These are phyloP conservation scores for Nematopogon swammerdamellus DNA, from an alignment of 2,888 invertebrate species.

Conservation along the genomic window DNA sequence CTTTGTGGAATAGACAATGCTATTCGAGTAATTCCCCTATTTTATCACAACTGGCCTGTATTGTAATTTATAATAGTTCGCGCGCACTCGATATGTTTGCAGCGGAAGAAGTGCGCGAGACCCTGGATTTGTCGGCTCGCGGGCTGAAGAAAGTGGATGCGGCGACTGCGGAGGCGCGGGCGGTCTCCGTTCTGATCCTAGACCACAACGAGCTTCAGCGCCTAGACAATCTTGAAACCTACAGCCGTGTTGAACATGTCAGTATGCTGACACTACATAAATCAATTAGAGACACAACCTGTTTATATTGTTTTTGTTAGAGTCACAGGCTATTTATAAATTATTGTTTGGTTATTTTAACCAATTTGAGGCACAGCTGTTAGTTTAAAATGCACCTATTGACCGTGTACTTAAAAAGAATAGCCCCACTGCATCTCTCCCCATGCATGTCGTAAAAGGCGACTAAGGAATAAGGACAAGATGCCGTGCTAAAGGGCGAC, in stretches of 20 bases:
- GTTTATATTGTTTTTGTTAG: too few relatives aligned
- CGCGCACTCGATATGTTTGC: slow-evolving; percentile 1
- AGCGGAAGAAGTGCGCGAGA: slow-evolving; percentile 35
- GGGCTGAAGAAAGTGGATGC: slow-evolving; percentile 78
- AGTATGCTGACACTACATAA: slow-evolving; percentile 13
- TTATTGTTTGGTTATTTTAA: too few relatives aligned
- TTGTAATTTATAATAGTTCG: background rate
- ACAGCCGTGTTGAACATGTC: slow-evolving; percentile 74
- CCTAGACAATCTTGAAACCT: slow-evolving; percentile 83
- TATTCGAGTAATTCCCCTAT: too few relatives aligned
- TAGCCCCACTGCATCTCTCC: too few relatives aligned
- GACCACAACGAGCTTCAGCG: slow-evolving; percentile 87
- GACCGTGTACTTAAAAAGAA: too few relatives aligned
- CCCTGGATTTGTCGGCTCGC: slow-evolving; percentile 74
- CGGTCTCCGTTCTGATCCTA: slow-evolving; percentile 67
- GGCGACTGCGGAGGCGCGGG: slow-evolving; percentile 65
- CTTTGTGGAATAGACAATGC: too few relatives aligned
- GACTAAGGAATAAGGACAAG: too few relatives aligned
- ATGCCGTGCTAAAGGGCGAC: too few relatives aligned
- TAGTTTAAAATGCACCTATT: too few relatives aligned
- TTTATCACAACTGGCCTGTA: too few relatives aligned
- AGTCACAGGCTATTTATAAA: too few relatives aligned
- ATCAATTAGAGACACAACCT: background rate
- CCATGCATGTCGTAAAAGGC: too few relatives aligned
- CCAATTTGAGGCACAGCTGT: background rate